Base-by-base conservation (phyloP, 2,797 vertebrate species). In the Catharus ustulatus region DNA sequence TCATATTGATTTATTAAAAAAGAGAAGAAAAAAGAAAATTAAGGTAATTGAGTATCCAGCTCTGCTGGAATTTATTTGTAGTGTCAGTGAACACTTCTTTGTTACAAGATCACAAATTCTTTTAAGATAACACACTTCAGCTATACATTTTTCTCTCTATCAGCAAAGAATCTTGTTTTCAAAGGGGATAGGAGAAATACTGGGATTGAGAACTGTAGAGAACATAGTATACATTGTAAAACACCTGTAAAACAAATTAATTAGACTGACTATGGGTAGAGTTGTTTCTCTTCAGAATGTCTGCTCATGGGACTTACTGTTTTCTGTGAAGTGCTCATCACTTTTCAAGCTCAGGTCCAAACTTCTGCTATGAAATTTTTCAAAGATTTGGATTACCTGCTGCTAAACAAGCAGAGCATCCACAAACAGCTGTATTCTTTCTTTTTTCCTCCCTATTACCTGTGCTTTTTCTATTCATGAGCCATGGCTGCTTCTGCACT, bases 1-100 rank as follows among this genome's bases (percentile, higher is more conserved):
- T 94, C 67, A 45, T 95, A 94, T 34, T 86, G 85, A 96, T 92
- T 93, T 94, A 94, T 91, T 93, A 57, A 90, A 93, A 91, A 91
- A 51, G 38, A 78, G 24, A 76, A 55, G 59, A 72, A 84, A 72
- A 95, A 69, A 76, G 69, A 84, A 94, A 91, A 91, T 81, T n/a
- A 93, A 90, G 0, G 15, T 64, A 86, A 64, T 63, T 64, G 80
- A 80, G 34, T 91, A 91, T 91, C 71, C 61, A 84, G 30, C 64
- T 79, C 83, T 93, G 80, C 75, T 90, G 87, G 71, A 91, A 96
- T 95, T 91, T 96, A 91, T 94, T 96, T 94, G 55, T 80, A 74
- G 63, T 94, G 88, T 82, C 36, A 12, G 74, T 84, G 94, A 96
- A 63, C 80, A 34, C 22, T 84, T 86, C 91, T 85, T 82, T 94